Evolutionary conservation across 2,113 vertebrate species (phyloP), one percentile per base, ranked within the genome.

Genomic region (Oxygymnocypris stewartii): DNA sequence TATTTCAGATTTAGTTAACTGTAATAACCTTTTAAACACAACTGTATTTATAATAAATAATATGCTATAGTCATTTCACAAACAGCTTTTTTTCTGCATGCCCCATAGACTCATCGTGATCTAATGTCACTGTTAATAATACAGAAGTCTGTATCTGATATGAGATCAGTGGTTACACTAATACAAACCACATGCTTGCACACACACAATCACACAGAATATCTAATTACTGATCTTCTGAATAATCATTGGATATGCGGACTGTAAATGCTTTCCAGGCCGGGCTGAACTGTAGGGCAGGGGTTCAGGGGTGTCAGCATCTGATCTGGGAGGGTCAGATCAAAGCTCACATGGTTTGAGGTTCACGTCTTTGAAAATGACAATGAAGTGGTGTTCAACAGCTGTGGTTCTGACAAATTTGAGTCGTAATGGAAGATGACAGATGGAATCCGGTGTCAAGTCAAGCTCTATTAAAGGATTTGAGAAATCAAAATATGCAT

Each of bases 261-360:
- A 83, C 42, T 59, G 9, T 65, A 82, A 82, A 82, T 79, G 12
- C 51, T 84, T 85, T 82, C 63, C 84, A 82, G 71, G 44, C 57
- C 79, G 1, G 69, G 71, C 47, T 81, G 85, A 82, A 40, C 54
- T 40, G 9, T 28, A 49, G 13, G 13, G 59, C 25, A 37, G 2
- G 16, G 77, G 54, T 28, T 74, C 84, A 80, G 1, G 25, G 51
- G 65, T 47, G 37, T 59, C 61, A 59, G 57, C 57, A n/a, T 75
- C 35, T 51, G 51, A 20, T 82, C 2, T 85, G 42, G 28, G 42
- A 23, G 23, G 65, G 82, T 40, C 25, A 73, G 73, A 83, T 77
- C 84, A 82, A 88, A 85, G 87, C 42, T 67, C 28, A 40, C 14
- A 57, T 44, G 67, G 73, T 61, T 54, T 75, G 47, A 28, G 31